phyloP scores from a whole-genome alignment of 2,888 invertebrate genomes.

The Phengaris arion region DNA sequence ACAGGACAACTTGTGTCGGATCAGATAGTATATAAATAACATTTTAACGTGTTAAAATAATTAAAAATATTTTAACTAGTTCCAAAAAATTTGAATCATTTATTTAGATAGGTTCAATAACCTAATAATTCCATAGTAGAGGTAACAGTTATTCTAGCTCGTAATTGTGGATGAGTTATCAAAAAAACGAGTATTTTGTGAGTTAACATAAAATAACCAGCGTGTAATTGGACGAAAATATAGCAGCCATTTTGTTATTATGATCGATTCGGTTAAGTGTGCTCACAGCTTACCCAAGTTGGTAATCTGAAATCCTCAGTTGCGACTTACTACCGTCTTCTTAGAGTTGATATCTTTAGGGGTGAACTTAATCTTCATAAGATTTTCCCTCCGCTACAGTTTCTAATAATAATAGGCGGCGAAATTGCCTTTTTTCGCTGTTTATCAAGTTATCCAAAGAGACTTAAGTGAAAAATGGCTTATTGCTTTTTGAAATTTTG shows the following conservation, averaged over 20 bases:
- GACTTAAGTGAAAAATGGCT: neutral
- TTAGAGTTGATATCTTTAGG: constrained; percentile 50
- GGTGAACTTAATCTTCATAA: constrained; percentile 51
- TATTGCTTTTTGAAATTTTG: neutral
- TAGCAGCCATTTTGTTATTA: constrained; percentile 26
- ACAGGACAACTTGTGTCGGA: too few species aligned
- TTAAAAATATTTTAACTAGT: too few species aligned
- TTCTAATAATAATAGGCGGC: constrained; percentile 49
- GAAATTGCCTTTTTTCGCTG: neutral
- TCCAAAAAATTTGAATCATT: too few species aligned
- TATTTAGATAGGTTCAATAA: too few species aligned
- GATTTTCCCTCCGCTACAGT: constrained; percentile 54
- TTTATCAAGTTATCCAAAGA: neutral
- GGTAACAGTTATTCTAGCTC: too few species aligned
- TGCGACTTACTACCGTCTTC: constrained; percentile 53
- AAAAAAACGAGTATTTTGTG: neutral
- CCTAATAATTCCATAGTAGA: too few species aligned
- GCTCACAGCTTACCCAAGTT: constrained; percentile 53
- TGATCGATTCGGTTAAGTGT: constrained; percentile 40
- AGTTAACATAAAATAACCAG: too few species aligned
- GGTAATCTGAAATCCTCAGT: constrained; percentile 51
- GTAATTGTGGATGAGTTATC: too few species aligned
- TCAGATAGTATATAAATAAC: too few species aligned
- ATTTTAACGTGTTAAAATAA: too few species aligned
- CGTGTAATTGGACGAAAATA: neutral